Percentiles rank a stretch among this genome's conserved stretches.
Evolutionary conservation across 1,140 invertebrate species (phyloP).

Genomic region (Portunus trituberculatus): DNA sequence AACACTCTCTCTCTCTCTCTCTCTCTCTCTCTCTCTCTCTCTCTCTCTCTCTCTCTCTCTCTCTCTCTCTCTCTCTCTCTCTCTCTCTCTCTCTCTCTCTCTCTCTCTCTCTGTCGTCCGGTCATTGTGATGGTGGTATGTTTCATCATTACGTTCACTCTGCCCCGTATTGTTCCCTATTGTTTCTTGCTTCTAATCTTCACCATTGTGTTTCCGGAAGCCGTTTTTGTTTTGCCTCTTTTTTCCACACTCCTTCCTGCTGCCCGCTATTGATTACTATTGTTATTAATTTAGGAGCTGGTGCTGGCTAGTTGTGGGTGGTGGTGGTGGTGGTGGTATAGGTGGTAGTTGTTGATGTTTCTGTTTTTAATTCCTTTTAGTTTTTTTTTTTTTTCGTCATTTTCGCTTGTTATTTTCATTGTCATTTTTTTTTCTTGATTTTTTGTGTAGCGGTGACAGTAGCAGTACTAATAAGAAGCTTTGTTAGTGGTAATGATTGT

Average conservation of each 20-base stretch:
- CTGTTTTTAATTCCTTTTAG: not conserved
- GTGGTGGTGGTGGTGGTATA: not conserved
- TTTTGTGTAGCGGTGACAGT: no score
- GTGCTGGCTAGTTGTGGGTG: not conserved
- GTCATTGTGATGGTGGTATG: not conserved
- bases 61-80: constrained; percentile 20
- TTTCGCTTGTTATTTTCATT: no score
- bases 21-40: constrained; percentile 8
- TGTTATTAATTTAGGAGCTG: not conserved
- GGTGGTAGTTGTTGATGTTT: no score
- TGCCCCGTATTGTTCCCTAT: not conserved
- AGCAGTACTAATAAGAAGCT: no score
- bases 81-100: constrained; percentile 20
- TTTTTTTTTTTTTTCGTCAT: not conserved
- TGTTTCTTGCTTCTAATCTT: not conserved
- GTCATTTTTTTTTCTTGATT: no score
- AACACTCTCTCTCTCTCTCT: not conserved
- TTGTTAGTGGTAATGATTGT: no score
- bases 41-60: constrained; percentile 4
- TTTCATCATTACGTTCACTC: not conserved
- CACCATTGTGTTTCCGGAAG: not conserved
- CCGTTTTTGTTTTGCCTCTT: not conserved
- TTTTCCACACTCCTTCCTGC: not conserved
- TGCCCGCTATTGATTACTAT: not conserved
- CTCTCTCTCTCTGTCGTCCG: not conserved